Conservation (phyloP, 1,140 invertebrate genomes). For the Cydia pomonella region DNA sequence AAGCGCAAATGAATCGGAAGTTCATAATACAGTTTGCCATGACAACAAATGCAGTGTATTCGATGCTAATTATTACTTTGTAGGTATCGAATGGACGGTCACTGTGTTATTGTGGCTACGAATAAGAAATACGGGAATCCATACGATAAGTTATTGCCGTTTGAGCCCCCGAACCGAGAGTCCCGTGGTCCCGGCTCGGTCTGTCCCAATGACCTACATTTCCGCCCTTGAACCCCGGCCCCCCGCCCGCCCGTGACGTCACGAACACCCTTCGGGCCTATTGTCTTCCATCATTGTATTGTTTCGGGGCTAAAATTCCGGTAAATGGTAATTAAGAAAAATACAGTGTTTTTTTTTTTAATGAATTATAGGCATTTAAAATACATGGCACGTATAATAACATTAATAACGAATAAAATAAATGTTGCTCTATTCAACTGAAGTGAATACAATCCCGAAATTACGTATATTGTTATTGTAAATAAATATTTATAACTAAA, state of each 20-base stretch:
- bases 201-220: slow-evolving; percentile 72
- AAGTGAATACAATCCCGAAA: too few species aligned
- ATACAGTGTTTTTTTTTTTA: background rate
- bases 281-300: slow-evolving; percentile 47
- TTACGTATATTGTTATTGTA: too few species aligned
- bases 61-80: background rate
- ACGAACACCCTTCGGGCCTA: slow-evolving; percentile 51
- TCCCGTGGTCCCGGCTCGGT: slow-evolving; percentile 55
- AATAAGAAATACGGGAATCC: slow-evolving; percentile 30
- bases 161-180: slow-evolving; percentile 44
- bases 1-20: too few species aligned
- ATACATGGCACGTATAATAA: background rate
- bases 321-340: slow-evolving; percentile 26
- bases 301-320: slow-evolving; percentile 39
- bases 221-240: slow-evolving; percentile 68
- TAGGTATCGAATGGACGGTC: background rate
- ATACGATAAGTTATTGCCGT: slow-evolving; percentile 36
- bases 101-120: background rate
- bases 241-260: slow-evolving; percentile 68
- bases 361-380: background rate
- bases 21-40: background rate
- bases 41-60: background rate
- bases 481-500: too few species aligned
- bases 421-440: too few species aligned
- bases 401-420: too few species aligned